A percentile compares a stretch with the other conserved stretches of the same genome.
phyloP scores from a whole-genome alignment of 2,113 vertebrate species.

The Osmerus eperlanus region DNA sequence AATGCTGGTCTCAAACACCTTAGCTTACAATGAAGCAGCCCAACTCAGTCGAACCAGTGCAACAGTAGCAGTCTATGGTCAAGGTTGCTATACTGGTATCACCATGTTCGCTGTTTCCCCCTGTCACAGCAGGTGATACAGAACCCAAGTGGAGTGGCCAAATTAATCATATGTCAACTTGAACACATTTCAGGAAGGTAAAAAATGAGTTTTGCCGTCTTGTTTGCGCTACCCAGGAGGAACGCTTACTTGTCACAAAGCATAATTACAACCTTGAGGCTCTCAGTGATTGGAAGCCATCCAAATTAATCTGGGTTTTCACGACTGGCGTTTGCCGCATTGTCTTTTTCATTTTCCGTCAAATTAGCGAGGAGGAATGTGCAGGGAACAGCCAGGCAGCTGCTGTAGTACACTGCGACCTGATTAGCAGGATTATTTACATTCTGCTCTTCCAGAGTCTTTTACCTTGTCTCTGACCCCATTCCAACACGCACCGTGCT shows the following conservation, averaged over 20 bases:
- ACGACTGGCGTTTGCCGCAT: conserved; percentile 15
- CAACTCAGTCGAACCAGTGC: background rate
- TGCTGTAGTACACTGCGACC: conserved; percentile 22
- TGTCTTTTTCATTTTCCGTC: conserved; percentile 10
- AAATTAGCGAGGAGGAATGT: conserved; percentile 10
- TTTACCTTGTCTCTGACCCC: conserved; percentile 11
- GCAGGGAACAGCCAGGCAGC: conserved; percentile 6
- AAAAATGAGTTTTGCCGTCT: conserved; percentile 37
- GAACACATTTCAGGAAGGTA: conserved; percentile 17
- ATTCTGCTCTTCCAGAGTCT: conserved; percentile 3
- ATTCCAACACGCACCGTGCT: conserved; percentile 3
- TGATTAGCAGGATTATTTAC: conserved; percentile 30
- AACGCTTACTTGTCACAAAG: conserved; percentile 39
- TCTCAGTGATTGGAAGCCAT: conserved; percentile 27
- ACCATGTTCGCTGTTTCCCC: background rate
- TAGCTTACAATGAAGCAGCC: background rate
- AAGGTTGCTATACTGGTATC: conserved; percentile 3
- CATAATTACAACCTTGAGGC: conserved; percentile 39
- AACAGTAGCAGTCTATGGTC: background rate
- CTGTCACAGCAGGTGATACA: conserved; percentile 7
- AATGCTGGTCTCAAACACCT: background rate
- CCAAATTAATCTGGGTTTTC: conserved; percentile 31
- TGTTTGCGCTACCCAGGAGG: conserved; percentile 33
- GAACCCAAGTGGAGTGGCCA: conserved; percentile 15
- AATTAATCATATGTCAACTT: conserved; percentile 44